Base-by-base conservation (phyloP, 2,113 vertebrate species). In the Vimba vimba region DNA sequence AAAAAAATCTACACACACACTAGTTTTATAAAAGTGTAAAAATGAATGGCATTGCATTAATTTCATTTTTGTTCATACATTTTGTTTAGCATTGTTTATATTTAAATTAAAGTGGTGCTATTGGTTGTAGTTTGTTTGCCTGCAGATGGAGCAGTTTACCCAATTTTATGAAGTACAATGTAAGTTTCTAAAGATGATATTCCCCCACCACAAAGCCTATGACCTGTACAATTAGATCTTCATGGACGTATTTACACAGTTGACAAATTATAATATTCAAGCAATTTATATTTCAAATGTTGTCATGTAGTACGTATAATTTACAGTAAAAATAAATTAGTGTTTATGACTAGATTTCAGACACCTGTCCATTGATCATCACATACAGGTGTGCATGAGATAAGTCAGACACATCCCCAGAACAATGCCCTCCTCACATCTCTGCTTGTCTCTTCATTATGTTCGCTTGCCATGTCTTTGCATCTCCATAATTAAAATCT, bases 401-500 rank as follows among this genome's bases (percentile, higher is more conserved):
- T 62, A n/a, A 47, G 43, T 43, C 73, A 39, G 17, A 52, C 69
- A 60, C 69, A 71, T 45, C 10, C 9, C 55, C 78, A 64, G 76
- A 78, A 59, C 52, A 73, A 83, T 73, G 52, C 83, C 60, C 52
- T 77, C 77, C 78, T 45, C 83, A 80, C 79, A 78, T 79, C 73
- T 86, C 82, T 84, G 77, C 83, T 76, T 62, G 66, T 79, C 76
- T 85, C 81, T 84, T 75, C 76, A 85, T 81, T 85, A 84, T 86
- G 66, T 86, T 86, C 76, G 79, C 86, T 82, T 86, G 82, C 73
- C 64, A 43, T 86, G 82, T 83, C 79, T 90, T 86, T 80, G 74
- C 82, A 86, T 87, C 87, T 86, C 81, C 86, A 90, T 92, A 90
- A 92, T 92, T 91, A 91, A 91, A 88, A 87, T 91, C 89, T 90